These are phyloP conservation scores for Luscinia luscinia DNA, from an alignment of 2,797 vertebrate genomes.

Conservation along the genomic window DNA sequence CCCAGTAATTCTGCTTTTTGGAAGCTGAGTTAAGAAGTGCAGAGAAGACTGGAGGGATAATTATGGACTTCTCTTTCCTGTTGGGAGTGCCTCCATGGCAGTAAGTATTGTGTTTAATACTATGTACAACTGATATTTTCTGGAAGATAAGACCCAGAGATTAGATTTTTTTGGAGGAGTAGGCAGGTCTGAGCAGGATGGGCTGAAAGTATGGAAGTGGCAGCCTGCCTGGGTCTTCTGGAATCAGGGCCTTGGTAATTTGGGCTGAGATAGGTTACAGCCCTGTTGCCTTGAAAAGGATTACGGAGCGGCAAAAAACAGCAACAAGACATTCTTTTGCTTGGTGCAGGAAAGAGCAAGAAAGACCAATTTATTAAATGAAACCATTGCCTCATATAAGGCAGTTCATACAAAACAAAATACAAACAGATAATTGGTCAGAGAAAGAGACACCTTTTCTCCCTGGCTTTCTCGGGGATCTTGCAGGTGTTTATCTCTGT, in stretches of 20 bases:
- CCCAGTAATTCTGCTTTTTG: neutral
- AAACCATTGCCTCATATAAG: too few species aligned
- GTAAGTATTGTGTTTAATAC: neutral
- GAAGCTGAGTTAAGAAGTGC: neutral
- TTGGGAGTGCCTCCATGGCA: slow-evolving; percentile 23
- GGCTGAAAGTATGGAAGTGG: neutral
- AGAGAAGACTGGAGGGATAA: neutral
- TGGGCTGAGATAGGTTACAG: neutral
- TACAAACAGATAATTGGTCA: too few species aligned
- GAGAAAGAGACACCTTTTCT: too few species aligned
- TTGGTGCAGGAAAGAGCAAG: too few species aligned
- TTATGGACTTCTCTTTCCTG: slow-evolving; percentile 4
- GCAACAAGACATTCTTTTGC: too few species aligned
- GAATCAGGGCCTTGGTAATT: neutral
- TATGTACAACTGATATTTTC: neutral
- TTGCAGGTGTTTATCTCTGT: too few species aligned
- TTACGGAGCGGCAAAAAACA: too few species aligned
- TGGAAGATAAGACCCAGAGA: neutral
- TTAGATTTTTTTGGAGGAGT: neutral
- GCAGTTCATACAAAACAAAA: too few species aligned
- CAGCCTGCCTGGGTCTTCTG: neutral
- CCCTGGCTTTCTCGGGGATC: too few species aligned
- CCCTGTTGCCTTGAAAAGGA: neutral
- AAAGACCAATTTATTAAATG: too few species aligned
- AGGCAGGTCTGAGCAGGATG: neutral